Evolutionary conservation across 2,888 invertebrate species (phyloP), one percentile per base, ranked within the genome.

Genomic region (Chrysolina oricalcia): DNA sequence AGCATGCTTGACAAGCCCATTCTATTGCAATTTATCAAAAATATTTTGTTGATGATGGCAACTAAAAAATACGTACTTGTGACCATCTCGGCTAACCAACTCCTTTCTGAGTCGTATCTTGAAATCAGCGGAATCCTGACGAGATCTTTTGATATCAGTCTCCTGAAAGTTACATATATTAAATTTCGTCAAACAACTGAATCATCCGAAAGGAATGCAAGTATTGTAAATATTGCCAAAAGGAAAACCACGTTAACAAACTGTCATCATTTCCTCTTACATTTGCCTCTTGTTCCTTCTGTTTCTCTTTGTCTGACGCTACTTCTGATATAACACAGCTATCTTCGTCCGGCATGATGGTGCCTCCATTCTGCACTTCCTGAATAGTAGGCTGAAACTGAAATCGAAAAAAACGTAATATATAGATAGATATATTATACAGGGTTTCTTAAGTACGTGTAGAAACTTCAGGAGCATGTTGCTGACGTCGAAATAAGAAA

Each of bases 11-110:
- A n/a, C n/a, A n/a, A n/a, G n/a, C 27, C 27, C 2, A 5, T 35
- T 35, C 35, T 35, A 6, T 35, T 8, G 35, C 35, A 35, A 35
- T 35, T 4, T 35, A 35, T 35, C 35, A 35, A 35, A 0, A 35
- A 35, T 35, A 0, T 0, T 6, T 35, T 35, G 35, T 35, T 35
- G 35, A 35, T 35, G 8, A 35, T 15, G 6, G n/a, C 13, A 8
- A 15, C 15, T 74, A 62, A 41, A 48, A 59, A 11, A 56, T 43
- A 89, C 89, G 91, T 90, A 95, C 95, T 93, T 94, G 89, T 95
- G 93, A 68, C 95, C 94, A 89, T 97, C 96, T 85, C 96, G 91
- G 87, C 94, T 95, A 81, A 96, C 94, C 73, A 97, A 91, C 87
- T 97, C 97, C 87, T 96, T 94, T 84, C 94, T 91, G 83, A 97